Base-by-base conservation (phyloP, 2,888 invertebrate species). In the Netelia inedita region DNA sequence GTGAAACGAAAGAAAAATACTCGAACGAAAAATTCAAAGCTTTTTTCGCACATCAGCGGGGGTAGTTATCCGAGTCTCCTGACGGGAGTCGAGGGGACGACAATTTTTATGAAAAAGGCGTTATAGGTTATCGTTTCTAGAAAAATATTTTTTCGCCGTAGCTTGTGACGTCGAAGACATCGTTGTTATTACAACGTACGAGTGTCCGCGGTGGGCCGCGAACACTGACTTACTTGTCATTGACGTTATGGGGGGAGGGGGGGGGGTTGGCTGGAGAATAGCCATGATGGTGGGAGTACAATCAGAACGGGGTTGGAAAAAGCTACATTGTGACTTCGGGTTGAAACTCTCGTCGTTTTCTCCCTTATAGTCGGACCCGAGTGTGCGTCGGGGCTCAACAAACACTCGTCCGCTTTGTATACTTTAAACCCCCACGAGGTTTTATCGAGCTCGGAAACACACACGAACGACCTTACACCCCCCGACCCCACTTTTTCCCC, bases 361-460 rank as follows among this genome's bases (percentile, higher is more conserved):
- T 35, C 35, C 35, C 5, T 35, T 35, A 35, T 6, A 35, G 35
- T 35, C 35, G 35, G 6, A 35, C 35, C 35, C 35, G 35, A 35
- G 35, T 35, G 35, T 35, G 35, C 35, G 35, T 35, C 50, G n/a
- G 14, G 66, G 35, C 80, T 80, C 46, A 8, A 43, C 73, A 73
- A 66, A 73, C 66, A 73, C 73, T 80, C 66, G 21, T 5, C 28
- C 55, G 46, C 59, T 73, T 35, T 80, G 80, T 65, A 59, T 59
- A 50, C 74, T 72, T 82, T 66, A 82, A 82, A 82, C 71, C 66
- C 35, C 76, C 66, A 72, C 75, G 61, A 53, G 66, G 53, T 79
- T 79, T 65, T 72, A 72, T 79, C 65, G 79, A 46, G 79, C 21
- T 79, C 65, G 19, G 55, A 65, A 46, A 65, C n/a, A 53, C 43